These are phyloP conservation scores for Corynorhinus townsendii DNA, from an alignment of 2,113 vertebrate genomes.

Conservation along the genomic window DNA sequence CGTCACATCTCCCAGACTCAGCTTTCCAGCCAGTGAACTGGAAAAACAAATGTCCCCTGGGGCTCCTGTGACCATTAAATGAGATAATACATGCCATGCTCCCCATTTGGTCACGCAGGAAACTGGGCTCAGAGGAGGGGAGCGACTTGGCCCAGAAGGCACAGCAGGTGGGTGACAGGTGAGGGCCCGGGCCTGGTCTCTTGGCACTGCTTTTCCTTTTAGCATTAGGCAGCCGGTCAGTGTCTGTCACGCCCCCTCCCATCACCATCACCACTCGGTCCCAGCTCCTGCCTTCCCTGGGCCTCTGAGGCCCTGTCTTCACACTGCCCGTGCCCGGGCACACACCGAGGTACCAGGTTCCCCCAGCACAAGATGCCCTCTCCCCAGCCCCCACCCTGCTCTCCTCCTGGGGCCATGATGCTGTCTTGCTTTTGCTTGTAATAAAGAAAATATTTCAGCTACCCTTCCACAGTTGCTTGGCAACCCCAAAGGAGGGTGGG, in stretches of 20 bases:
- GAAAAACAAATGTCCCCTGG: background rate
- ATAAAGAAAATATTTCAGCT: conserved; percentile 94
- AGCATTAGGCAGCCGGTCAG: background rate
- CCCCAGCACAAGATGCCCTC: conserved; percentile 2
- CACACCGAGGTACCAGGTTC: background rate
- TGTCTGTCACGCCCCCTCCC: background rate
- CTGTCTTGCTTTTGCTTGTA: conserved; percentile 84
- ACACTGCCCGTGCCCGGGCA: background rate
- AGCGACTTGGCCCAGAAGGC: background rate
- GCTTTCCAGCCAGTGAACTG: background rate
- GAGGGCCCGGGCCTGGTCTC: background rate
- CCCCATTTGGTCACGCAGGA: background rate
- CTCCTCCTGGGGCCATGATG: conserved; percentile 69
- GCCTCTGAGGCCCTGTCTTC: background rate
- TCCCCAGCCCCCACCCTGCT: conserved; percentile 33
- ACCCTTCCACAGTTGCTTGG: conserved; percentile 93
- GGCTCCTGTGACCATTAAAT: background rate
- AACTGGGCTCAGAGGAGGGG: background rate
- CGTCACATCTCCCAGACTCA: background rate
- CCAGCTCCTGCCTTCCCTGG: background rate
- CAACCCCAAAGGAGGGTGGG: conserved; percentile 86
- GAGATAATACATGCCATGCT: background rate
- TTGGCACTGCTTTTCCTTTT: background rate
- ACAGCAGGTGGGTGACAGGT: background rate
- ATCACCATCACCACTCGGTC: background rate